Conservation (phyloP, 2,113 vertebrate species). For the Brienomyrus brachyistius region DNA sequence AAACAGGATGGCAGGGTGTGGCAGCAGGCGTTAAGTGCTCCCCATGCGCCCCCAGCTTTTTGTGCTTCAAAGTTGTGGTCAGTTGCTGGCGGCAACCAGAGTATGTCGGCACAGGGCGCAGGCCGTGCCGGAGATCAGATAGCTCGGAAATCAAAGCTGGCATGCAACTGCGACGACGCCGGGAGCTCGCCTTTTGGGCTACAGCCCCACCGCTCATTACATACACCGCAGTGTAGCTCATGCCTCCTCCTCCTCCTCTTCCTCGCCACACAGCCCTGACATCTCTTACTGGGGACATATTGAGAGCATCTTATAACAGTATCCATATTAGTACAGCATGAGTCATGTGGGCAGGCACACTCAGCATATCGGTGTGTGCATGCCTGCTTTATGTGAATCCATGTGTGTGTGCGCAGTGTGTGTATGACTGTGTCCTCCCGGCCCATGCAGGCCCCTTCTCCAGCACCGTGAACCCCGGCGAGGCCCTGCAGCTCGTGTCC, state of each 20-base stretch:
- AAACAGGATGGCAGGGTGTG: background rate
- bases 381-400: background rate
- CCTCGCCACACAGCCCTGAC: background rate
- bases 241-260: background rate
- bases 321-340: background rate
- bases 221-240: background rate
- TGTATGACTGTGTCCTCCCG: conserved; percentile 8
- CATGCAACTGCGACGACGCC: conserved; percentile 4
- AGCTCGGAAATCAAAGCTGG: conserved; percentile 38
- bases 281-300: background rate
- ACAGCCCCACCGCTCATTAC: conserved; percentile 8
- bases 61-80: background rate
- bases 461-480: conserved; percentile 38
- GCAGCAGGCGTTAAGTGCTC: background rate
- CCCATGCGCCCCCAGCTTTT: background rate
- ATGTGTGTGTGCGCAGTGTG: conserved; percentile 22
- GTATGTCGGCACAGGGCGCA: background rate
- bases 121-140: conserved; percentile 35
- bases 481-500: conserved; percentile 55
- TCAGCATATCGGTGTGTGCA: background rate
- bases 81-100: background rate
- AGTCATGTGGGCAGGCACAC: background rate
- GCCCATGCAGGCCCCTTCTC: conserved; percentile 58
- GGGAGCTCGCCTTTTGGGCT: conserved; percentile 29
- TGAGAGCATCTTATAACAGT: background rate